phyloP scores from a whole-genome alignment of 2,888 invertebrate genomes.

The Allolobophora icterica region DNA sequence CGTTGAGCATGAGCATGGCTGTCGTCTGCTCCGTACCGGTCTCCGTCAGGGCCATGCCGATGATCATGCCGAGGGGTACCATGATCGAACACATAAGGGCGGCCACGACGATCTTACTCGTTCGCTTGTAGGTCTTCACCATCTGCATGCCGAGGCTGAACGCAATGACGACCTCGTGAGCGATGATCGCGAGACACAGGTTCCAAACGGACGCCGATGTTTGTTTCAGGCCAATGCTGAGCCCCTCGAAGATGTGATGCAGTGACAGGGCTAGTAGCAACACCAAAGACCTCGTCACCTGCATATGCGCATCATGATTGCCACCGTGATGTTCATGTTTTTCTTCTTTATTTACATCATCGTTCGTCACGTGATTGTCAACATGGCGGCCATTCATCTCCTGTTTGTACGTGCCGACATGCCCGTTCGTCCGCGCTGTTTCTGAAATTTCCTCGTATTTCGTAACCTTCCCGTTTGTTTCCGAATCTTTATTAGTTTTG shows the following conservation, averaged over 20 bases:
- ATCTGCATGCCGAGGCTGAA: slow-evolving; percentile 68
- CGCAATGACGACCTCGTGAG: slow-evolving; percentile 68
- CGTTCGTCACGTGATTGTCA: not conserved
- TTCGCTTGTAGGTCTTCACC: slow-evolving; percentile 59
- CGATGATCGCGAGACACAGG: slow-evolving; percentile 65
- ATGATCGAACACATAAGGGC: slow-evolving; percentile 42
- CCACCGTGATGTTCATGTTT: slow-evolving; percentile 26
- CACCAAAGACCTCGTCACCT: slow-evolving; percentile 62
- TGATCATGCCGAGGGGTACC: slow-evolving; percentile 46
- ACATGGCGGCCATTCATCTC: not conserved
- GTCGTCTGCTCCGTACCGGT: slow-evolving; percentile 14
- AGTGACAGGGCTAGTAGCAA: slow-evolving; percentile 69
- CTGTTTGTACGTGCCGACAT: not conserved
- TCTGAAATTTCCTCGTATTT: not conserved
- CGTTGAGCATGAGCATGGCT: slow-evolving; percentile 12
- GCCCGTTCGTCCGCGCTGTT: not conserved
- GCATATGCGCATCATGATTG: slow-evolving; percentile 68
- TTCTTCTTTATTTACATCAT: not conserved
- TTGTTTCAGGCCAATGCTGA: slow-evolving; percentile 66
- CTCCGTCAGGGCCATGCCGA: slow-evolving; percentile 47
- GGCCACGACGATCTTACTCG: slow-evolving; percentile 66
- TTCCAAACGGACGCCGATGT: slow-evolving; percentile 56
- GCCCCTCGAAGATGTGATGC: slow-evolving; percentile 70
- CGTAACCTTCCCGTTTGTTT: not conserved
- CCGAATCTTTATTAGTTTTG: not conserved